These are phyloP conservation scores for Catajapyx aquilonaris DNA, from an alignment of 1,140 invertebrate species.

Conservation along the genomic window DNA sequence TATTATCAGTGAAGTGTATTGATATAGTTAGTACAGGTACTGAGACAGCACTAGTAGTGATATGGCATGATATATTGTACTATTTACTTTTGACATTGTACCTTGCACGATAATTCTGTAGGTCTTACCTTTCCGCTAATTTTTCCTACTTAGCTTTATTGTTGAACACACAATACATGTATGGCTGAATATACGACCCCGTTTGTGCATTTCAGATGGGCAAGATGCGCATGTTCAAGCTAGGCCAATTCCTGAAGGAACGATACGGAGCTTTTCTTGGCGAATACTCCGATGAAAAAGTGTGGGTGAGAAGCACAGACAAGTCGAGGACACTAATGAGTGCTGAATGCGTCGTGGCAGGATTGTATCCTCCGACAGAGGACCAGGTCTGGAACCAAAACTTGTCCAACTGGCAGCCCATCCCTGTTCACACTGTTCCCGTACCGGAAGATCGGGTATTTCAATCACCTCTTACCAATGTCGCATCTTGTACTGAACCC, in stretches of 20 bases:
- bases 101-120: too few relatives aligned
- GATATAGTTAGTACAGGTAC: too few relatives aligned
- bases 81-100: too few relatives aligned
- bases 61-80: too few relatives aligned
- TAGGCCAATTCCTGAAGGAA: conserved; percentile 48
- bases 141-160: too few relatives aligned
- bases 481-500: too few relatives aligned
- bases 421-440: conserved; percentile 61
- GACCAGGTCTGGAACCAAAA: conserved; percentile 46
- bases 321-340: conserved; percentile 68
- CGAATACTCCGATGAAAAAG: conserved; percentile 35
- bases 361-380: conserved; percentile 49
- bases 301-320: conserved; percentile 54
- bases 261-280: conserved; percentile 42
- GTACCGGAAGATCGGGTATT: conserved; percentile 44
- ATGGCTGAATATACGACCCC: too few relatives aligned
- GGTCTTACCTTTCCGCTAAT: too few relatives aligned
- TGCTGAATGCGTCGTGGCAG: conserved; percentile 55
- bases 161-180: too few relatives aligned
- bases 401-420: conserved; percentile 66
- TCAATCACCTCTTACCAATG: too few relatives aligned
- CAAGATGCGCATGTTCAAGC: conserved; percentile 45
- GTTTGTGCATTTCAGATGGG: conserved; percentile 54
- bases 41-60: too few relatives aligned
- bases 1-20: too few relatives aligned